Percentiles rank a stretch among this genome's conserved stretches.
These are phyloP conservation scores for Lymantria dispar DNA, from an alignment of 2,888 invertebrate species.

Conservation along the genomic window DNA sequence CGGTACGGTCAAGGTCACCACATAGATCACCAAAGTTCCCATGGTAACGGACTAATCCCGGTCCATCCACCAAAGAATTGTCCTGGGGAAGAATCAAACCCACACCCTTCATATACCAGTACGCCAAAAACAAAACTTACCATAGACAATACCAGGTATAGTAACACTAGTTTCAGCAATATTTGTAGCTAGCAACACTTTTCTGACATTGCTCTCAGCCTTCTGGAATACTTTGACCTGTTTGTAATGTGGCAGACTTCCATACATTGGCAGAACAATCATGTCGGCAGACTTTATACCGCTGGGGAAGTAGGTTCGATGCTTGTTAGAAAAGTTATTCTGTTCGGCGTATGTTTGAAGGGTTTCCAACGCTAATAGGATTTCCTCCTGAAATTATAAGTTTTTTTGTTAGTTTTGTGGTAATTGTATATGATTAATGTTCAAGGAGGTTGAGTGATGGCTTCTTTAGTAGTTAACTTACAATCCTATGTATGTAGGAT, in stretches of 20 bases:
- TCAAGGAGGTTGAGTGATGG: too few relatives aligned
- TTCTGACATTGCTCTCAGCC: conserved; percentile 87
- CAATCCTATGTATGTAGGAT: too few relatives aligned
- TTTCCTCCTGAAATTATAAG: conserved; percentile 87
- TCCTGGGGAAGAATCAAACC: too few relatives aligned
- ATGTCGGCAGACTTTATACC: conserved; percentile 73
- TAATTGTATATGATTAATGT: too few relatives aligned
- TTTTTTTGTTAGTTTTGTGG: too few relatives aligned
- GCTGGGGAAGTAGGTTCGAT: conserved; percentile 60
- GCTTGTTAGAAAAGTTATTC: conserved; percentile 74
- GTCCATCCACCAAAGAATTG: too few relatives aligned
- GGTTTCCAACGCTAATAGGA: conserved; percentile 87
- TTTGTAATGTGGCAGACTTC: conserved; percentile 86
- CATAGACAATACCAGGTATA: conserved; percentile 93
- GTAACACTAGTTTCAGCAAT: conserved; percentile 98
- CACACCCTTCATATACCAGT: too few relatives aligned
- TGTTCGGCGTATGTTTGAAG: conserved; percentile 83
- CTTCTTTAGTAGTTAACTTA: too few relatives aligned
- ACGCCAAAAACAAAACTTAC: too few relatives aligned
- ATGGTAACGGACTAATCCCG: too few relatives aligned
- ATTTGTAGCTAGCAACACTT: conserved; percentile 96
- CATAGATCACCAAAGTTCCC: too few relatives aligned
- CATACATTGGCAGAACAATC: conserved; percentile 94
- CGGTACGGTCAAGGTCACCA: too few relatives aligned
- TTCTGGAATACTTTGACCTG: conserved; percentile 87